phyloP scores from a whole-genome alignment of 2,113 vertebrate genomes.

The Actenoides hombroni region DNA sequence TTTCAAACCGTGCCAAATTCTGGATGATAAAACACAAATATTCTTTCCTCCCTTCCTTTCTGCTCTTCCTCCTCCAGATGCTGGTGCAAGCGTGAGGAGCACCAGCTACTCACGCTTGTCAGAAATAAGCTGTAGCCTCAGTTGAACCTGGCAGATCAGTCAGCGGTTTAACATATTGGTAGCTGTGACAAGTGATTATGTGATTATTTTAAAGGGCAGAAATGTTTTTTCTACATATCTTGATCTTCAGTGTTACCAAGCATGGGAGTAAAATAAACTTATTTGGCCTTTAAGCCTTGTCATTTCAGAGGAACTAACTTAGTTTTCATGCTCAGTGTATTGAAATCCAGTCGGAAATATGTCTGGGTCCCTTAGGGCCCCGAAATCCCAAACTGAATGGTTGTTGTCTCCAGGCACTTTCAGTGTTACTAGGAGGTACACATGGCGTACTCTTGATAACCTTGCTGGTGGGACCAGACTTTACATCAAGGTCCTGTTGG shows the following conservation, averaged over 20 bases:
- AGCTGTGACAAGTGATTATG: background rate
- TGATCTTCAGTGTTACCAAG: background rate
- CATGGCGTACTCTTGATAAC: background rate
- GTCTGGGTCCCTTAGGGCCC: background rate
- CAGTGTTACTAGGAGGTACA: background rate
- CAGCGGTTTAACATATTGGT: background rate
- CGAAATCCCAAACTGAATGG: background rate
- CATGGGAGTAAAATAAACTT: background rate
- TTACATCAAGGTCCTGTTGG: background rate
- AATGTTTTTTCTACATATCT: background rate
- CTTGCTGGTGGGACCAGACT: background rate
- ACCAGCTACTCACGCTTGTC: background rate
- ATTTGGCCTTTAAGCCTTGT: background rate
- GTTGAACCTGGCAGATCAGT: background rate
- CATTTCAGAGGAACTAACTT: background rate
- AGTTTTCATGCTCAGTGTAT: background rate
- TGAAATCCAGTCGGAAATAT: background rate
- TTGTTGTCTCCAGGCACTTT: background rate
- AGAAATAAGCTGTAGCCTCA: background rate
- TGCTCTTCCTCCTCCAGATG: background rate
- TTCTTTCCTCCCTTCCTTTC: background rate
- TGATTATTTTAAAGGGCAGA: background rate
- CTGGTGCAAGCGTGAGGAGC: background rate
- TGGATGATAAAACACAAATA: background rate
- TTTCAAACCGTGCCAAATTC: background rate